Percentiles rank a stretch among this genome's conserved stretches.
phyloP scores from a whole-genome alignment of 1,140 invertebrate genomes.

The Cotesia chilonis region DNA sequence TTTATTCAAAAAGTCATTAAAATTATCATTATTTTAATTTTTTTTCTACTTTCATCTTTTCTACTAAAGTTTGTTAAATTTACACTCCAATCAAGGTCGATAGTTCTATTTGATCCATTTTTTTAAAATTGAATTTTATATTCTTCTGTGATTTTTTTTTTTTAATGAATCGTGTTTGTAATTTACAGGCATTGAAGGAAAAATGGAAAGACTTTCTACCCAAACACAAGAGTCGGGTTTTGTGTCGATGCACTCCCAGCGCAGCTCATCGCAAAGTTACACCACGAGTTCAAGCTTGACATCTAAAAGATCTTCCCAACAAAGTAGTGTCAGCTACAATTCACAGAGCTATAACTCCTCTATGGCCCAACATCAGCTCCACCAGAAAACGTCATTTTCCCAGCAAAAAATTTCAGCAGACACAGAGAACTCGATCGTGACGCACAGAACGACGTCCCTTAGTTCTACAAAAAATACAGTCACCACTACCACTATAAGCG shows the following conservation, averaged over 20 bases:
- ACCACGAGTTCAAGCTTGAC: conserved; percentile 64
- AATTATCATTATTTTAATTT: too few relatives aligned
- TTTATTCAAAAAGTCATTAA: not conserved
- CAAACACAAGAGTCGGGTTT: conserved; percentile 73
- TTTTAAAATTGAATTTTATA: too few relatives aligned
- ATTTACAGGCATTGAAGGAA: conserved; percentile 57
- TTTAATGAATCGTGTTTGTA: too few relatives aligned
- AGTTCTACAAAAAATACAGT: conserved; percentile 55
- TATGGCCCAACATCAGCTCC: too few relatives aligned
- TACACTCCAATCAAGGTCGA: too few relatives aligned
- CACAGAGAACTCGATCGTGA: conserved; percentile 56
- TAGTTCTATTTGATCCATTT: too few relatives aligned
- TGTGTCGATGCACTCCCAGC: conserved; percentile 74
- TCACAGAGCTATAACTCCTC: conserved; percentile 60
- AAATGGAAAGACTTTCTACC: conserved; percentile 64
- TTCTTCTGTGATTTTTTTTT: too few relatives aligned
- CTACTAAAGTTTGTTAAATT: too few relatives aligned
- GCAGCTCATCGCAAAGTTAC: conserved; percentile 71
- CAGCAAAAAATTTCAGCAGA: conserved; percentile 59
- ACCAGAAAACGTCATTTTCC: conserved; percentile 58
- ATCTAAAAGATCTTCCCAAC: conserved; percentile 69
- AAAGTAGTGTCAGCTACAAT: conserved; percentile 64
- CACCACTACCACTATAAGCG: conserved; percentile 51
- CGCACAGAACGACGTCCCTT: conserved; percentile 51
- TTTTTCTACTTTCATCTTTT: too few relatives aligned